phyloP scores from a whole-genome alignment of 2,113 vertebrate species.

The Nesoenas mayeri region DNA sequence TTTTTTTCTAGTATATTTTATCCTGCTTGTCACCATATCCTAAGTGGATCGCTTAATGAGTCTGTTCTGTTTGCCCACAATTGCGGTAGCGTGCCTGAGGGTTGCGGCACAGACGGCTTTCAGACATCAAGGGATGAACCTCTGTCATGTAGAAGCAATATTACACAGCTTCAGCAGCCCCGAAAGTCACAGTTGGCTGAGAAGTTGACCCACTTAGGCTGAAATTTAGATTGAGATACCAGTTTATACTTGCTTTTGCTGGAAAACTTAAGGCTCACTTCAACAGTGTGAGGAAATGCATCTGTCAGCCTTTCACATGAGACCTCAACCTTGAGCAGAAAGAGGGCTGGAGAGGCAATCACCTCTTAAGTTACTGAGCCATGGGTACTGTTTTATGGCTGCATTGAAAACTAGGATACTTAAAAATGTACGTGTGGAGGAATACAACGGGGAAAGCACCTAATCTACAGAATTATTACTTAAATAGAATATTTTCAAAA shows the following conservation, averaged over 20 bases:
- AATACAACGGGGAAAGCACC: background rate
- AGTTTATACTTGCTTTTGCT: background rate
- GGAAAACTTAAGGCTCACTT: background rate
- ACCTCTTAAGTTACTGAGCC: background rate
- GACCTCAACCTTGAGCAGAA: background rate
- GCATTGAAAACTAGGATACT: background rate
- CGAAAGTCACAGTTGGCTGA: background rate
- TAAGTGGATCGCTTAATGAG: background rate
- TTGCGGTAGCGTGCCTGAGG: fast-evolving
- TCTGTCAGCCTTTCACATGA: background rate
- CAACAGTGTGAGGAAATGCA: background rate
- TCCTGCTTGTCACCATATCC: background rate
- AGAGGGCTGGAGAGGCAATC: background rate
- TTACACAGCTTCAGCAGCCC: background rate
- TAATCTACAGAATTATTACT: background rate
- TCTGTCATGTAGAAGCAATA: background rate
- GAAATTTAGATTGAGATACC: background rate
- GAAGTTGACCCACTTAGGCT: constrained; percentile 24
- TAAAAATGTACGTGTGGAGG: background rate
- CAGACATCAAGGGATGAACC: background rate
- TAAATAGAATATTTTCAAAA: background rate
- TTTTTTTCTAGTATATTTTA: background rate
- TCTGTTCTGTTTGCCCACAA: background rate
- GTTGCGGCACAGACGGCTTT: background rate
- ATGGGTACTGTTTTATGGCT: background rate